phyloP scores from a whole-genome alignment of 2,113 vertebrate genomes.

The Oceanites oceanicus region DNA sequence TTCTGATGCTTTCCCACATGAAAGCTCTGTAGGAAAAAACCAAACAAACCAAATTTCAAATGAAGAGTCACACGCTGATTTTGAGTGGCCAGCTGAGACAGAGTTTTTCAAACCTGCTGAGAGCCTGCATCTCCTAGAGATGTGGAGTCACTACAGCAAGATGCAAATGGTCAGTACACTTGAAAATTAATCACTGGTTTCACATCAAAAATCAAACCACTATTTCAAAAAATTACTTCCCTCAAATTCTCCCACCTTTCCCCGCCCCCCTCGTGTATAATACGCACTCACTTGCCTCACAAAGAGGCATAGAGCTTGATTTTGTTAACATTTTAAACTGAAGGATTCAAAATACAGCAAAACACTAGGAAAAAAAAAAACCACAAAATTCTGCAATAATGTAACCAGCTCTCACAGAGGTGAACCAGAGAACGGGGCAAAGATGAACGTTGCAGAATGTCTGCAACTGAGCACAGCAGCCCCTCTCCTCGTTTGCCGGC shows the following conservation, averaged over 20 bases:
- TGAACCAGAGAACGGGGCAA: neutral
- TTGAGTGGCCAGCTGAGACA: neutral
- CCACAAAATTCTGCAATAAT: neutral
- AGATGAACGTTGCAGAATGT: fast-evolving
- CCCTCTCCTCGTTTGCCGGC: neutral
- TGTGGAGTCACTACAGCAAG: neutral
- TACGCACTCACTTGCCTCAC: neutral
- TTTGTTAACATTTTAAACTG: neutral
- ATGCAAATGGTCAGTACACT: neutral
- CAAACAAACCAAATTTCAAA: neutral
- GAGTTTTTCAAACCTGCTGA: neutral
- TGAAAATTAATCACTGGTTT: neutral
- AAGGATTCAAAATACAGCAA: neutral
- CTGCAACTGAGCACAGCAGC: neutral
- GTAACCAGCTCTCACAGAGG: neutral
- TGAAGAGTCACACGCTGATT: neutral
- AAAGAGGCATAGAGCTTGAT: neutral
- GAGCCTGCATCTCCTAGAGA: neutral
- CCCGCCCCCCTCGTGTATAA: fast-evolving
- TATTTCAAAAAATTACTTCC: neutral
- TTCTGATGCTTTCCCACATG: neutral
- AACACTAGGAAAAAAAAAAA: neutral
- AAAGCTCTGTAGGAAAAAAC: neutral
- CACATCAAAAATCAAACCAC: neutral
- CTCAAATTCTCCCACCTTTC: neutral